phyloP scores from a whole-genome alignment of 1,140 invertebrate genomes.

The Orchestia grillus region DNA sequence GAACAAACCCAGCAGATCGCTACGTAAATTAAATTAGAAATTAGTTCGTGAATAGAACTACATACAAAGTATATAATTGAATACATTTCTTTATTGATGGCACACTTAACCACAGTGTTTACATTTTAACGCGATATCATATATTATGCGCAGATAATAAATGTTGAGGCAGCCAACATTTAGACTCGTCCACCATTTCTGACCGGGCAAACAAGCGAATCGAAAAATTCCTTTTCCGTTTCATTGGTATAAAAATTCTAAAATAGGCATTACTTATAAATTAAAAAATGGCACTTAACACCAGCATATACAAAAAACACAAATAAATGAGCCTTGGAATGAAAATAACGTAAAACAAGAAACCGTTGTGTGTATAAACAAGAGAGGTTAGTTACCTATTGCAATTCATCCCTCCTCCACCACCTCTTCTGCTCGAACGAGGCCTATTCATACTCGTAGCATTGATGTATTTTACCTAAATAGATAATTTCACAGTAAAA shows the following conservation, averaged over 20 bases:
- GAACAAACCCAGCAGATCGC: no score
- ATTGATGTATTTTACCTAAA: constrained; percentile 30
- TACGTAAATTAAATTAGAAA: no score
- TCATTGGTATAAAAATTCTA: not conserved
- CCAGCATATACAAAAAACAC: not conserved
- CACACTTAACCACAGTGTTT: no score
- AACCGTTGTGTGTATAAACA: not conserved
- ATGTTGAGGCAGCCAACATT: no score
- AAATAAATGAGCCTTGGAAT: not conserved
- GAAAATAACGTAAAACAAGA: not conserved
- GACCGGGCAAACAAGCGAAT: not conserved
- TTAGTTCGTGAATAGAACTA: no score
- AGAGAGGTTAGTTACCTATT: constrained; percentile 23
- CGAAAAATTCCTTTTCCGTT: not conserved
- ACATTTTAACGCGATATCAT: no score
- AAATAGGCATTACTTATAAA: not conserved
- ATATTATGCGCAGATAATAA: no score
- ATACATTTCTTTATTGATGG: no score
- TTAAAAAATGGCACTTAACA: not conserved
- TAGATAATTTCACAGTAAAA: constrained; percentile 42
- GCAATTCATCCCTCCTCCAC: constrained; percentile 37
- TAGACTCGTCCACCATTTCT: not conserved
- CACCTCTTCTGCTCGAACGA: constrained; percentile 23
- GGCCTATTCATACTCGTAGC: constrained; percentile 35
- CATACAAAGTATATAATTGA: no score